Base-by-base conservation (phyloP, 2,888 invertebrate species). In the Agrotis puta region DNA sequence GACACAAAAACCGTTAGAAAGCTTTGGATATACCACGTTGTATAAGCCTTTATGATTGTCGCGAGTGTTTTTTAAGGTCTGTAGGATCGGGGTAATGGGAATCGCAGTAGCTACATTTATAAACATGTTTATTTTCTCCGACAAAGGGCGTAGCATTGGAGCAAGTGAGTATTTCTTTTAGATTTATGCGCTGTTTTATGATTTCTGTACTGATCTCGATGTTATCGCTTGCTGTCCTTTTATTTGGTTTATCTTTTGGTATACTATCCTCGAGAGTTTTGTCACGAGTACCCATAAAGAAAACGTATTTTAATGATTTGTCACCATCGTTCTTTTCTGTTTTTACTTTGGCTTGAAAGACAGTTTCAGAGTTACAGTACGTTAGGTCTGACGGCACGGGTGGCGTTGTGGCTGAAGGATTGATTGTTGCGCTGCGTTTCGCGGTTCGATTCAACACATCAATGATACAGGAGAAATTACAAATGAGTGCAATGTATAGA, bases 111-210 rank as follows among this genome's bases (percentile, higher is more conserved):
- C 80, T 85, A 74, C 91, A 92, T 1, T 74, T 58, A 61, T 88
- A 91, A 0, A 90, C 90, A 11, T 78, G 74, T 20, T 85, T 87
- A 79, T 33, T 79, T 74, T 56, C 39, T 18, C 86, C 76, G 0
- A 84, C 77, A n/a, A 92, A 88, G 0, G 89, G 87, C 0, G 92
- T 91, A 0, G 91, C 92, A 53, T 92, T 92, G 0, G 91, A 71
- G 24, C 57, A 70, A 24, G 53, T 48, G 11, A 83, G 50, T 22
- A 83, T 74, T 63, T 78, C 70, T 54, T 24, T 64, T 0, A 83
- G 20, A 43, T 76, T 81, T 18, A 24, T 20, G 13, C 62, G 62
- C 18, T 57, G 71, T 66, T 79, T 76, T 20, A 33, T 45, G 13
- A 83, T 18, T 43, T 67, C 59, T 24, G 43, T 53, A 51, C 2